A percentile compares a stretch with the other conserved stretches of the same genome.
phyloP scores from a whole-genome alignment of 2,113 vertebrate species.

The Eolophus roseicapilla region DNA sequence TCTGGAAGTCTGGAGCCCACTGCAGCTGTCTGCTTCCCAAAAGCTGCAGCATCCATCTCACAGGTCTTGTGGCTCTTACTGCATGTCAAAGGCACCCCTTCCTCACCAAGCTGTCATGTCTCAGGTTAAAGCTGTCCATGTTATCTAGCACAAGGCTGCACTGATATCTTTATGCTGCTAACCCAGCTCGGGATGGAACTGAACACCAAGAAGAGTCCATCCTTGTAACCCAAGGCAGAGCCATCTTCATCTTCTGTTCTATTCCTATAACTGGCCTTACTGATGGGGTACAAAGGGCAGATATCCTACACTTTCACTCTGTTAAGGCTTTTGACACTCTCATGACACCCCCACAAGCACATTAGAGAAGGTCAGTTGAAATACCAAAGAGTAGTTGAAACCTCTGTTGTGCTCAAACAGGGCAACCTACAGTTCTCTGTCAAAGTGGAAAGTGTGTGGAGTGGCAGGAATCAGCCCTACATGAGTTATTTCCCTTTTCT shows the following conservation, averaged over 20 bases:
- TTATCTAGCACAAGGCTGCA: neutral
- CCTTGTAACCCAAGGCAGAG: neutral
- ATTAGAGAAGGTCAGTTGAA: neutral
- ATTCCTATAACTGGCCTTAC: neutral
- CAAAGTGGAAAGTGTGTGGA: neutral
- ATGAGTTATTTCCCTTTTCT: neutral
- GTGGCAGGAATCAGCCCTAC: neutral
- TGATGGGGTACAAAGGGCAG: neutral
- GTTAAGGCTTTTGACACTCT: neutral
- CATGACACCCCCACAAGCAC: neutral
- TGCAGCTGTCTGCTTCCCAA: neutral
- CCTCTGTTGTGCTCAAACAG: neutral
- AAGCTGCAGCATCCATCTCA: neutral
- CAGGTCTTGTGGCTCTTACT: fast-evolving
- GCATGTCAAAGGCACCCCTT: neutral
- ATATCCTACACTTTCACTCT: neutral
- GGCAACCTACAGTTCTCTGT: fast-evolving
- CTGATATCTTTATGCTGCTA: neutral
- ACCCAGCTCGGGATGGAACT: neutral
- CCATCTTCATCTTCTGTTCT: neutral
- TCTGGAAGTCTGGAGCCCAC: neutral
- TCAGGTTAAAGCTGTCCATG: neutral
- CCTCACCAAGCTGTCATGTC: neutral
- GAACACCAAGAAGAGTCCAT: neutral
- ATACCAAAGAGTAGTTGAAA: neutral